Evolutionary conservation across 2,113 vertebrate genomes (phyloP).

Genomic region (Chitala chitala): DNA sequence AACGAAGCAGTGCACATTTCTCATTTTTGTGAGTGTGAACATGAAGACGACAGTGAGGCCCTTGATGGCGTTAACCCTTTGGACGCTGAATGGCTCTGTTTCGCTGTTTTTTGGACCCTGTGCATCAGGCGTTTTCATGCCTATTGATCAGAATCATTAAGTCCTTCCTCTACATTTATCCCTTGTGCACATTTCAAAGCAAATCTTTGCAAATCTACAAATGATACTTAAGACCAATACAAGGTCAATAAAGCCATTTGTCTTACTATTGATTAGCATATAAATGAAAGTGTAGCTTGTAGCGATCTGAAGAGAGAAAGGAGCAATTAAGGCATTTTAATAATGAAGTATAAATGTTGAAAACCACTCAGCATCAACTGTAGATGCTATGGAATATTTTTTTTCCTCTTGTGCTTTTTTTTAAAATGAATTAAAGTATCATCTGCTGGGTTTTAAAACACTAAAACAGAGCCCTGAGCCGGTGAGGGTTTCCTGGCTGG

Average conservation of each 20-base stretch:
- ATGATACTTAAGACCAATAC: background rate
- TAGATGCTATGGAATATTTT: background rate
- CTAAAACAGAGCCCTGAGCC: background rate
- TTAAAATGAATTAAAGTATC: background rate
- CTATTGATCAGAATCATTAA: background rate
- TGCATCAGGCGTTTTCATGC: too few species aligned
- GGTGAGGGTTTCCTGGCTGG: background rate
- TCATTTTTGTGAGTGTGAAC: constrained; percentile 66
- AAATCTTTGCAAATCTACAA: background rate
- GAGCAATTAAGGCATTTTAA: too few species aligned
- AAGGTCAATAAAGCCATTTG: background rate
- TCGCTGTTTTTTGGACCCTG: too few species aligned
- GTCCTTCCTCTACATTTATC: background rate
- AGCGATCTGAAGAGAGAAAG: too few species aligned
- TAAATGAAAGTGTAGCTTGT: too few species aligned
- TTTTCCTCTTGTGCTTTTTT: background rate
- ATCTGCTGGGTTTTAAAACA: background rate
- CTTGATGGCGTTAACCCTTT: background rate
- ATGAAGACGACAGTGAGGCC: constrained; percentile 20
- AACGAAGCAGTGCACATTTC: constrained; percentile 71
- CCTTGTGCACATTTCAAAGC: background rate
- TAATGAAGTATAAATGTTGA: too few species aligned
- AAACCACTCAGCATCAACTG: background rate
- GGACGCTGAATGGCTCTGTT: background rate
- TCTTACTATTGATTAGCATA: too few species aligned